Evolutionary conservation across 2,888 invertebrate species (phyloP), one percentile per base, ranked within the genome.

Genomic region (Hypercompe scribonia): DNA sequence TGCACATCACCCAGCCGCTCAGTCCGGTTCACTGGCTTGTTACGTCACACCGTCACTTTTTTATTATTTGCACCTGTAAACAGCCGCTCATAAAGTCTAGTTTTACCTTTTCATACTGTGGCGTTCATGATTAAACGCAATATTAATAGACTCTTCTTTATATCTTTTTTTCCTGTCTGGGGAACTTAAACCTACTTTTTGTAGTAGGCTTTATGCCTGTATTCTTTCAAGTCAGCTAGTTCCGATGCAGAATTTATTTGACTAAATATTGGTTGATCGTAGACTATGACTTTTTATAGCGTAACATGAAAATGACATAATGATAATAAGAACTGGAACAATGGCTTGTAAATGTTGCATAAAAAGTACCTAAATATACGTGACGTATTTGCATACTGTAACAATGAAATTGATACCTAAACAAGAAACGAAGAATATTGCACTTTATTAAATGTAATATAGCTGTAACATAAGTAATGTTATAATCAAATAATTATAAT

Each of bases 1-100:
- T 82, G 86, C 87, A 80, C 64, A 39, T 64, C 50, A 83, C 84
- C 81, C 82, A 85, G 84, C 85, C 86, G 87, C 84, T 87, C 89
- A 89, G 90, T 90, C 78, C 92, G 88, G 94, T 92, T 92, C 95
- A 93, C 89, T 94, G 94, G 94, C 86, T 87, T 91, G 94, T 92
- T 94, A 93, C 93, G 94, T 94, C 93, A 93, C 90, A 90, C 87
- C 87, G 88, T 88, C 88, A 85, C 92, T 93, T 90, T 82, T 93
- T 92, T 90, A 91, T 91, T 91, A 90, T 92, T 91, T 90, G 88
- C 89, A 84, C 89, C 90, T 87, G 90, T 92, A 94, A 95, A 92
- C 91, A 92, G 89, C 89, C 89, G 89, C 91, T 94, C 91, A 92
- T 94, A 92, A 93, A 93, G 89, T 90, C 88, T 87, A 86, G 87